A percentile compares a stretch with the other conserved stretches of the same genome.
These are phyloP conservation scores for Hycleus cichorii DNA, from an alignment of 1,140 invertebrate species.

Conservation along the genomic window DNA sequence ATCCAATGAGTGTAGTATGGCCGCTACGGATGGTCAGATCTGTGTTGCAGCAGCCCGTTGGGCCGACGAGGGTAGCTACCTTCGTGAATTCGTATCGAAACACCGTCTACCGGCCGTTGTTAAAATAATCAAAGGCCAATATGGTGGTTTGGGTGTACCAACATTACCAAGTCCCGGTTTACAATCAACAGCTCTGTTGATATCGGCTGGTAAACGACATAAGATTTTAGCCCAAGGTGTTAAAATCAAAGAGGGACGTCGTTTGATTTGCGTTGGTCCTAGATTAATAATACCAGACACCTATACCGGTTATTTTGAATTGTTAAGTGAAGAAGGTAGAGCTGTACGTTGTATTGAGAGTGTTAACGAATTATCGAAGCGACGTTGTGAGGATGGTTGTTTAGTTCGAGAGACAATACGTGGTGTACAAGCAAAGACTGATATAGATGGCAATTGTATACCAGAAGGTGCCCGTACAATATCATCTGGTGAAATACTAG, in stretches of 20 bases:
- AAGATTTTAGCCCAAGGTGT: slow-evolving; percentile 86
- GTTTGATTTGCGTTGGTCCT: slow-evolving; percentile 70
- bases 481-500: slow-evolving; percentile 61
- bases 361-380: slow-evolving; percentile 70
- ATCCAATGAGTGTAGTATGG: slow-evolving; percentile 49
- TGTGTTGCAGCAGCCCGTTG: slow-evolving; percentile 76
- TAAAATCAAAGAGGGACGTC: slow-evolving; percentile 78
- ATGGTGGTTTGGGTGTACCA: slow-evolving; percentile 78
- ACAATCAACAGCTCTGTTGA: slow-evolving; percentile 74
- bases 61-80: slow-evolving; percentile 69
- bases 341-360: slow-evolving; percentile 83
- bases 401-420: slow-evolving; percentile 81
- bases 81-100: slow-evolving; percentile 73
- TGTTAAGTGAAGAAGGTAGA: slow-evolving; percentile 85
- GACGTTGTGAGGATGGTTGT: slow-evolving; percentile 66
- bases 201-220: slow-evolving; percentile 72
- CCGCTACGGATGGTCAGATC: slow-evolving; percentile 77
- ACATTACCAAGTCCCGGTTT: slow-evolving; percentile 74
- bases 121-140: slow-evolving; percentile 88
- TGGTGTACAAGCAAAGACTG: slow-evolving; percentile 64
- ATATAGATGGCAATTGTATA: slow-evolving; percentile 55
- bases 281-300: slow-evolving; percentile 81
- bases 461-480: slow-evolving; percentile 67
- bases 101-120: slow-evolving; percentile 74
- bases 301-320: slow-evolving; percentile 88